Evolutionary conservation across 2,113 vertebrate species (phyloP).

Genomic region (Gulo gulo): DNA sequence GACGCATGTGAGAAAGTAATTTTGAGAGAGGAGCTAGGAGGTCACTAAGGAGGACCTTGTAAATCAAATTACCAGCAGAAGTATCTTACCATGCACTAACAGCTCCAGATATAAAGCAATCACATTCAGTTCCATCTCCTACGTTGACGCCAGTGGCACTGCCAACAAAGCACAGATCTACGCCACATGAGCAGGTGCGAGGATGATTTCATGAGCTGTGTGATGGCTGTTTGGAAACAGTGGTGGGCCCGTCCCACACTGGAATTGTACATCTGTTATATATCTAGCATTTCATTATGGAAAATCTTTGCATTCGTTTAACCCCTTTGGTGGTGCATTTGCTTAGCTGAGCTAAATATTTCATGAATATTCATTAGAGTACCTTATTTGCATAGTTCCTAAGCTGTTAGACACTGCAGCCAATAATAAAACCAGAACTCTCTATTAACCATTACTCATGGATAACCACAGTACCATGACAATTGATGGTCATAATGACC

Average conservation of each 20-base stretch:
- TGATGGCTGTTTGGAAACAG: neutral
- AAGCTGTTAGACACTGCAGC: neutral
- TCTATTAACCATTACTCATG: neutral
- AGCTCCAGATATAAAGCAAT: neutral
- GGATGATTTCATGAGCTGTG: neutral
- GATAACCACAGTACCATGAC: neutral
- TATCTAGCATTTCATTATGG: neutral
- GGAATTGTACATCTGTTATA: neutral
- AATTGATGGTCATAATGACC: neutral
- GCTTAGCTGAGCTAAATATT: neutral
- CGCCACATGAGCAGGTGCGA: neutral
- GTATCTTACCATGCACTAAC: neutral
- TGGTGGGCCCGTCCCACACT: neutral
- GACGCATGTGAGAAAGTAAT: neutral
- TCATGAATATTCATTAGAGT: constrained; percentile 19
- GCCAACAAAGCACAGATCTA: neutral
- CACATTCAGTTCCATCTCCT: neutral
- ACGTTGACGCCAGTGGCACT: neutral
- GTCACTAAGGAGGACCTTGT: constrained; percentile 11
- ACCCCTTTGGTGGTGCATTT: neutral
- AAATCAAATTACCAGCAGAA: constrained; percentile 20
- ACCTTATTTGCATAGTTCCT: constrained; percentile 35
- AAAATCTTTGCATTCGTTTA: constrained; percentile 43
- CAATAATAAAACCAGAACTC: neutral
- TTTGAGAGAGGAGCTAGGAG: neutral